phyloP scores from a whole-genome alignment of 2,113 vertebrate species.

The Polypterus senegalus region DNA sequence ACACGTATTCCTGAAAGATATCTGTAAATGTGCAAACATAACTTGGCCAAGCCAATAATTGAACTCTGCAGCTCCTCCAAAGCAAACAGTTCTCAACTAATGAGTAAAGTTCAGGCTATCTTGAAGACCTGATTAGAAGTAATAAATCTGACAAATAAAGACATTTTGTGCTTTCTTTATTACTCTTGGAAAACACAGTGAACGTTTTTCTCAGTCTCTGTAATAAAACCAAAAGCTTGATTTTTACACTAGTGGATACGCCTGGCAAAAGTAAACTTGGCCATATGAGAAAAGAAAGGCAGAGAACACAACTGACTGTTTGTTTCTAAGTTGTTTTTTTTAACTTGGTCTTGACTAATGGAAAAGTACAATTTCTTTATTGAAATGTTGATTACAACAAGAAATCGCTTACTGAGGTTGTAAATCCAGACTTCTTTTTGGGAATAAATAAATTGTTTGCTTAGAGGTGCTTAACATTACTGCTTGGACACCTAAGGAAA shows the following conservation, averaged over 20 bases:
- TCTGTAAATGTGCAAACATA: neutral
- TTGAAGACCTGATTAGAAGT: constrained; percentile 1
- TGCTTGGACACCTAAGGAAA: too few relatives aligned
- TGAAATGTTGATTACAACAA: too few relatives aligned
- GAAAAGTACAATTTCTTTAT: too few relatives aligned
- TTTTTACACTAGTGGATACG: neutral
- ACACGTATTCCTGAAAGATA: too few relatives aligned
- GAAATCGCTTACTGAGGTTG: too few relatives aligned
- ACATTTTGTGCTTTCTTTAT: neutral
- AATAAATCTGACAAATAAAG: constrained; percentile 9
- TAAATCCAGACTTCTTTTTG: too few relatives aligned
- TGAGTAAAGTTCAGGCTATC: neutral
- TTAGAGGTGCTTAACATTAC: too few relatives aligned
- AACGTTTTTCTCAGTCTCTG: neutral
- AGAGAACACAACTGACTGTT: too few relatives aligned
- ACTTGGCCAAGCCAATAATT: neutral
- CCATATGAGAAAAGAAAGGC: too few relatives aligned
- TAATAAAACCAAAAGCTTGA: neutral
- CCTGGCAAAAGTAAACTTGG: neutral
- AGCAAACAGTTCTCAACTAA: constrained; percentile 5
- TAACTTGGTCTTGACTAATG: too few relatives aligned
- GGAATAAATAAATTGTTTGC: too few relatives aligned
- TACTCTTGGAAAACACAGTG: neutral
- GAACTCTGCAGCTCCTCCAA: constrained; percentile 2
- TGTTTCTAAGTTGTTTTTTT: too few relatives aligned